Base-by-base conservation (phyloP, 2,113 vertebrate species). In the Charadrius vociferus region DNA sequence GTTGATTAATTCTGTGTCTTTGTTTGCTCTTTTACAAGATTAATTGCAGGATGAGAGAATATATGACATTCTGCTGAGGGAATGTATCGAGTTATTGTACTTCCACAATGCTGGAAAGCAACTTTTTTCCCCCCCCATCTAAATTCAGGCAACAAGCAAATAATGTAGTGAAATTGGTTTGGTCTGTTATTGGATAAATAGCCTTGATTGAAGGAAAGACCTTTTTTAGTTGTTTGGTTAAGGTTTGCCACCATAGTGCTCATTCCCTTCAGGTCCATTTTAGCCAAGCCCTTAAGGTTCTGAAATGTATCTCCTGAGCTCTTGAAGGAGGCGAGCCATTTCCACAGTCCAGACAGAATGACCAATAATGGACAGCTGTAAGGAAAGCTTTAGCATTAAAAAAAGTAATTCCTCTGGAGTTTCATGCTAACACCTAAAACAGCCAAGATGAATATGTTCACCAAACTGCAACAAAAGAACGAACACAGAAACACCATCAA, bases 1-100 rank as follows among this genome's bases (percentile, higher is more conserved):
- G 78, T 85, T 97, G 97, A 97, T 97, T 97, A 97, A 97, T 96
- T 95, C 81, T 50, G 41, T 95, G 81, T 65, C 91, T 88, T 95
- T 96, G 95, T 97, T 97, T 97, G 90, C 91, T 96, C 85, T 95
- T 86, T 89, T 93, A 81, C 88, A 95, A 96, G 96, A 96, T 97
- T 96, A 97, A 97, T 97, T 96, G 90, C 92, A 95, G 93, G 89
- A 90, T 79, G 86, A 73, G 88, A 95, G 63, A 96, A 91, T 62
- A 82, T 70, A 91, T 78, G 91, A 90, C 86, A 95, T 85, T 93
- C 70, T 93, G 58, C 55, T 70, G 85, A 81, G 78, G 41, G 24
- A 90, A 91, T 70, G 80, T 21, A 93, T 79, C 70, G 55, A 87
- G 62, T 90, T 90, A 77, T 82, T 94, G 59, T 63, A 78, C 91